phyloP scores from a whole-genome alignment of 2,113 vertebrate genomes.

The Tympanuchus pallidicinctus region DNA sequence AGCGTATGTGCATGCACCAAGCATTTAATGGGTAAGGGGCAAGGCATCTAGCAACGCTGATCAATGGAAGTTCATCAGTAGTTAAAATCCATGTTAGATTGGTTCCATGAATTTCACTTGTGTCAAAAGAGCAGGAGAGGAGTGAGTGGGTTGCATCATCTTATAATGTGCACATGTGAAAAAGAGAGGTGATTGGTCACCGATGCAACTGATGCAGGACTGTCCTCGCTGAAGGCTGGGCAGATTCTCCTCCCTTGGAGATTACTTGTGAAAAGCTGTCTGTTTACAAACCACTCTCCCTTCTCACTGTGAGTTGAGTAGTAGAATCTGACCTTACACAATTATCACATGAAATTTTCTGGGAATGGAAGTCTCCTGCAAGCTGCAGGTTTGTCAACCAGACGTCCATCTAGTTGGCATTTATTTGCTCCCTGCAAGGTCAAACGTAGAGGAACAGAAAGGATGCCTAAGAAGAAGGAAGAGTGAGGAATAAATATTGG shows the following conservation, averaged over 20 bases:
- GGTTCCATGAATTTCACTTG: slow-evolving; percentile 37
- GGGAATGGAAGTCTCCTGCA: slow-evolving; percentile 14
- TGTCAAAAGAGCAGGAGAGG: slow-evolving; percentile 7
- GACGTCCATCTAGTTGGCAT: not conserved
- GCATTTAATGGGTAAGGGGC: slow-evolving; percentile 47
- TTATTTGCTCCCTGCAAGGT: slow-evolving; percentile 9
- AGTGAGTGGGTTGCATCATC: slow-evolving; percentile 3
- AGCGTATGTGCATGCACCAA: slow-evolving; percentile 1
- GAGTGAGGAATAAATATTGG: not conserved
- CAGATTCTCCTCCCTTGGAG: not conserved
- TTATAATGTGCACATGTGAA: not conserved
- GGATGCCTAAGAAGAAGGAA: not conserved
- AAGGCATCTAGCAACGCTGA: slow-evolving; percentile 27
- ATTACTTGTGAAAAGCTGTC: not conserved
- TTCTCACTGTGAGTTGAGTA: not conserved
- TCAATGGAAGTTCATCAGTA: slow-evolving; percentile 47
- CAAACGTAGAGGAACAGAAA: not conserved
- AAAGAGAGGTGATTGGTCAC: not conserved
- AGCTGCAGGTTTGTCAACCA: slow-evolving; percentile 16
- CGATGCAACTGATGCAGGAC: not conserved
- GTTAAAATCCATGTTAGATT: slow-evolving; percentile 56
- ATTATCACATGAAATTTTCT: not conserved
- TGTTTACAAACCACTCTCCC: not conserved
- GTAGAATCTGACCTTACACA: not conserved
- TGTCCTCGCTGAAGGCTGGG: not conserved